phyloP scores from a whole-genome alignment of 2,797 vertebrate genomes.

The Artibeus lituratus region DNA sequence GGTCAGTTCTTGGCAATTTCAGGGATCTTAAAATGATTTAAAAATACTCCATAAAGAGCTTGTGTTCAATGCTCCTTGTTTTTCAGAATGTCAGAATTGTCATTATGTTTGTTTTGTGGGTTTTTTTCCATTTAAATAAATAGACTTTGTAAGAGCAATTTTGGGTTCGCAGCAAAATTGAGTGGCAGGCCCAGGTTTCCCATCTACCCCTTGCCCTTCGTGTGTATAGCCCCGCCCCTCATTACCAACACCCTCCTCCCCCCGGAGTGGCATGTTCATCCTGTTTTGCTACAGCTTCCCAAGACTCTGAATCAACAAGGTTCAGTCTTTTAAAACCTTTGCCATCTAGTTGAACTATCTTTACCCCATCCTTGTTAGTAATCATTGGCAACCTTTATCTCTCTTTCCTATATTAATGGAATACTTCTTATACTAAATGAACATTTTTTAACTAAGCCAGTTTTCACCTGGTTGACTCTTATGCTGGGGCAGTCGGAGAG shows the following conservation, averaged over 20 bases:
- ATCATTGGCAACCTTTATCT: not conserved
- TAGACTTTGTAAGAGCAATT: not conserved
- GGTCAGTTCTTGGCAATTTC: not conserved
- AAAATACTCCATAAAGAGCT: not conserved
- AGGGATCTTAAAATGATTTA: not conserved
- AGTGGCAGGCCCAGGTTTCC: not conserved
- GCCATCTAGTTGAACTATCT: not conserved
- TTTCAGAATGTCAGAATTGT: not conserved
- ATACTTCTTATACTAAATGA: not conserved
- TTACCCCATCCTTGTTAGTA: not conserved
- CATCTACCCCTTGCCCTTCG: accelerated
- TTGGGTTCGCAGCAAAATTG: not conserved
- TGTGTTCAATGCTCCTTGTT: not conserved
- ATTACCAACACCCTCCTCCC: not conserved
- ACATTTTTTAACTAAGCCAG: not conserved
- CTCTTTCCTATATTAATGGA: not conserved
- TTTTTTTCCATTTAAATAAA: not conserved
- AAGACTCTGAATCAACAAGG: not conserved
- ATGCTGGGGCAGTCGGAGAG: not conserved
- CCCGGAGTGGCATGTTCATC: not conserved
- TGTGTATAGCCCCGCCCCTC: not conserved
- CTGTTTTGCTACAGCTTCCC: not conserved
- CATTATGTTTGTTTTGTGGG: not conserved
- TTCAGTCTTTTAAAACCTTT: not conserved
- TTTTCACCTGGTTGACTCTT: not conserved